phyloP scores from a whole-genome alignment of 2,888 invertebrate genomes.

The Tenthredo amoena region DNA sequence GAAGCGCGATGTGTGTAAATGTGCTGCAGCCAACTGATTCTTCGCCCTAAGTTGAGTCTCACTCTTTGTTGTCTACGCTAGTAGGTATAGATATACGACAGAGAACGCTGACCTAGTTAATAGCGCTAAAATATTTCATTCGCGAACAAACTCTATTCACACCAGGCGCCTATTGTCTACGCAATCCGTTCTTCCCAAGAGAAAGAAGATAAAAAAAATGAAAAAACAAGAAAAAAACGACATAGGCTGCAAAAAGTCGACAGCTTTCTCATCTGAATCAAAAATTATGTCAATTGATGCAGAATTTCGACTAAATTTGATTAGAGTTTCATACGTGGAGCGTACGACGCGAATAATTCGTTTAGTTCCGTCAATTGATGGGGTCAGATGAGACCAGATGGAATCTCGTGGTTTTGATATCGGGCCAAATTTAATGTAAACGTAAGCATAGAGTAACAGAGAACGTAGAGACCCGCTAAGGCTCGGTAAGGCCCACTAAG shows the following conservation, averaged over 20 bases:
- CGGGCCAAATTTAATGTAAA: constrained; percentile 6
- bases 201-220: background rate
- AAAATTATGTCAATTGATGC: background rate
- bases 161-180: constrained; percentile 73
- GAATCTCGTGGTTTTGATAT: background rate
- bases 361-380: background rate
- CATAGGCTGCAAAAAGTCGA: background rate
- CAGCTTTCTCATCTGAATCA: background rate
- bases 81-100: background rate
- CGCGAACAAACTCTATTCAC: constrained; percentile 63
- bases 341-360: background rate
- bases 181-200: background rate
- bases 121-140: constrained; percentile 49
- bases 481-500: constrained; percentile 52
- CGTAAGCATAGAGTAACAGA: constrained; percentile 12
- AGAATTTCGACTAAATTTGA: background rate
- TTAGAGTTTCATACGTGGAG: background rate
- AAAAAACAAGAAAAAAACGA: background rate
- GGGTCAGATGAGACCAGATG: background rate
- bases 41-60: background rate
- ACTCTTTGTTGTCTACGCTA: constrained; percentile 39
- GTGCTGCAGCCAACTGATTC: constrained; percentile 10
- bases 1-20: background rate
- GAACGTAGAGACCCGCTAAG: constrained; percentile 10
- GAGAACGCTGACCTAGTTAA: constrained; percentile 40